These are phyloP conservation scores for Cyphomyrus plagiostoma DNA, from an alignment of 2,113 vertebrate species.

Conservation along the genomic window DNA sequence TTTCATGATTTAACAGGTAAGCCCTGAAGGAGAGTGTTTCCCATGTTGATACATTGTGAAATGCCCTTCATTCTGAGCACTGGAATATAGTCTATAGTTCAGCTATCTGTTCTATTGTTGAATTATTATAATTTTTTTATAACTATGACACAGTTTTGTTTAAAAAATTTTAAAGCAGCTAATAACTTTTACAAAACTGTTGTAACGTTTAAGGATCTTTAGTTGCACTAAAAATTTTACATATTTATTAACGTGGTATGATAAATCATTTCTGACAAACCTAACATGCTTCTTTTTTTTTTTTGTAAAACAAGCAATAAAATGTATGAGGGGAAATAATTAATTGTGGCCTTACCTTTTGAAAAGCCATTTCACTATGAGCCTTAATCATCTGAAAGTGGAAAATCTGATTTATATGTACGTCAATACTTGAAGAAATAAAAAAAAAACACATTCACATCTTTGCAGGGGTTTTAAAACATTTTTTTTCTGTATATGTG, in stretches of 20 bases:
- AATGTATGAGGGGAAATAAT: slow-evolving; percentile 45
- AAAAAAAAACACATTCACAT: slow-evolving; percentile 47
- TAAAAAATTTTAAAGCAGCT: slow-evolving; percentile 20
- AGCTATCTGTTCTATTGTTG: neutral
- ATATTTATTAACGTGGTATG: slow-evolving; percentile 12
- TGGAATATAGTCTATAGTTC: neutral
- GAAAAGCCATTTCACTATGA: slow-evolving; percentile 64
- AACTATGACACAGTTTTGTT: slow-evolving; percentile 17
- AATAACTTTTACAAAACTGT: slow-evolving; percentile 4
- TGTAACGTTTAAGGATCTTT: slow-evolving; percentile 18
- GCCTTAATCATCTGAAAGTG: slow-evolving; percentile 49
- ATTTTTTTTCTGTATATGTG: slow-evolving; percentile 46
- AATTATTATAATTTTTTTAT: neutral
- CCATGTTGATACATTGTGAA: neutral
- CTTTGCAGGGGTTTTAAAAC: slow-evolving; percentile 54
- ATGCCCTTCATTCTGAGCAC: neutral
- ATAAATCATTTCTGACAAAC: slow-evolving; percentile 22
- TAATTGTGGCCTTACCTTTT: slow-evolving; percentile 49
- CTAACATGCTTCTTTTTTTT: neutral
- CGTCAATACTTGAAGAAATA: slow-evolving; percentile 72
- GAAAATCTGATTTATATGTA: slow-evolving; percentile 35
- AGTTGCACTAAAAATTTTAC: slow-evolving; percentile 20
- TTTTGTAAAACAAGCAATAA: slow-evolving; percentile 40
- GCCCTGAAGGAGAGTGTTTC: neutral
- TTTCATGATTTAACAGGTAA: neutral